Conservation (phyloP, 2,888 invertebrate genomes). For the Lithophane ornitopus region DNA sequence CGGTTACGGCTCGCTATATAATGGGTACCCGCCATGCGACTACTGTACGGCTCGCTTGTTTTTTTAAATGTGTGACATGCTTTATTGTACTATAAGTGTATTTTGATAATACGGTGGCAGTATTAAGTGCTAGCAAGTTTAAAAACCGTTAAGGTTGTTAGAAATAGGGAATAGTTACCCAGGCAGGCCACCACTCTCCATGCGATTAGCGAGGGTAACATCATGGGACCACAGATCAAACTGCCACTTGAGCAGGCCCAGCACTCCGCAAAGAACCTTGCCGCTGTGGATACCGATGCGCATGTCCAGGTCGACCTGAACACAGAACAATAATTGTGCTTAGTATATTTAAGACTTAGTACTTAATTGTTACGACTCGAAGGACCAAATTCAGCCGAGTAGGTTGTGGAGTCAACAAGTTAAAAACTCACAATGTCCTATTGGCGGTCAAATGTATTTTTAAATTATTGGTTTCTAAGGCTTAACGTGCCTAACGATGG, state of each 20-base stretch:
- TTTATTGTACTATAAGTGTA: neutral
- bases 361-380: neutral
- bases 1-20: too few species aligned
- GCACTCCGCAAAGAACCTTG: constrained; percentile 98
- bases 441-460: neutral
- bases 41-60: too few species aligned
- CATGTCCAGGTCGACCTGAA: constrained; percentile 98
- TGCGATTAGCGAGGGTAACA: constrained; percentile 98
- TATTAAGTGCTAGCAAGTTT: neutral
- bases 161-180: constrained; percentile 91
- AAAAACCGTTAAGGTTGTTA: too few species aligned
- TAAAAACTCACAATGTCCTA: neutral
- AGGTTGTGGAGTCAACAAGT: neutral
- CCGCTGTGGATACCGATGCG: constrained; percentile 99
- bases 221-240: constrained; percentile 98
- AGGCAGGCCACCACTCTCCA: constrained; percentile 99
- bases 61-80: neutral
- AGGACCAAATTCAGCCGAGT: neutral
- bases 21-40: too few species aligned
- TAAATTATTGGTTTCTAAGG: neutral
- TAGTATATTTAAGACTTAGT: neutral
- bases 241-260: constrained; percentile 98
- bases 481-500: too few species aligned
- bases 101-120: neutral
- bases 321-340: neutral